A percentile compares a stretch with the other conserved stretches of the same genome.
Conservation (phyloP, 2,797 vertebrate species). For the Cyprinella venusta region DNA sequence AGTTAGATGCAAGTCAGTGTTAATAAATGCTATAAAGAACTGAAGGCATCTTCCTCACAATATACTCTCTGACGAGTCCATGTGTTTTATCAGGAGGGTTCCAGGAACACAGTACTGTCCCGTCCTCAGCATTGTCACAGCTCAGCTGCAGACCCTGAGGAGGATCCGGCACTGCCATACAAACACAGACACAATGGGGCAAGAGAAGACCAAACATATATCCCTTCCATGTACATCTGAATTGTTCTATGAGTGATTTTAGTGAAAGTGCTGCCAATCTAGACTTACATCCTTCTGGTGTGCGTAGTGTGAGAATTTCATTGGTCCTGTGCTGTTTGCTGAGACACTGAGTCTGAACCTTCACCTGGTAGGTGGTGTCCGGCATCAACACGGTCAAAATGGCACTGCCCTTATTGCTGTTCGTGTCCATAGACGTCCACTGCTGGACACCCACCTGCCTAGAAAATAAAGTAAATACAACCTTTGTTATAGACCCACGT, state of each 20-base stretch:
- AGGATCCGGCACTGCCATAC: conserved; percentile 86
- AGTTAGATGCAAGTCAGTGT: conserved; percentile 11
- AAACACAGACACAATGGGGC: conserved; percentile 23
- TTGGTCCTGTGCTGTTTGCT: conserved; percentile 89
- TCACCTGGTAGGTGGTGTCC: conserved; percentile 92
- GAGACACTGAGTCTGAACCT: conserved; percentile 94
- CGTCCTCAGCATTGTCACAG: conserved; percentile 81
- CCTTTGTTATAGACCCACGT: not conserved
- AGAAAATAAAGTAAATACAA: conserved; percentile 24
- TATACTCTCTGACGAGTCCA: conserved; percentile 92
- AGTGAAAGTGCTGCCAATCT: not conserved
- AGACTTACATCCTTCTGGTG: conserved; percentile 91
- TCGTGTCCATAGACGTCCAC: conserved; percentile 90
- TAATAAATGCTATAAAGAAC: not conserved
- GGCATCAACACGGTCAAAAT: conserved; percentile 89
- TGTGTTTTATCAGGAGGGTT: conserved; percentile 82
- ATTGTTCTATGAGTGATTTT: not conserved
- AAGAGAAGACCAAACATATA: not conserved
- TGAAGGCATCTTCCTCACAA: conserved; percentile 79
- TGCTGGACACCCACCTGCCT: conserved; percentile 87
- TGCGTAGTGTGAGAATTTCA: conserved; percentile 87
- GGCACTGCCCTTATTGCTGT: conserved; percentile 91
- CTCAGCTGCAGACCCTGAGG: conserved; percentile 88
- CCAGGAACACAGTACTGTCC: conserved; percentile 85
- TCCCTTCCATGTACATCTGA: not conserved